Evolutionary conservation across 2,797 vertebrate genomes (phyloP), one percentile per base, ranked within the genome.

Genomic region (Tenualosa thibaudeaui): DNA sequence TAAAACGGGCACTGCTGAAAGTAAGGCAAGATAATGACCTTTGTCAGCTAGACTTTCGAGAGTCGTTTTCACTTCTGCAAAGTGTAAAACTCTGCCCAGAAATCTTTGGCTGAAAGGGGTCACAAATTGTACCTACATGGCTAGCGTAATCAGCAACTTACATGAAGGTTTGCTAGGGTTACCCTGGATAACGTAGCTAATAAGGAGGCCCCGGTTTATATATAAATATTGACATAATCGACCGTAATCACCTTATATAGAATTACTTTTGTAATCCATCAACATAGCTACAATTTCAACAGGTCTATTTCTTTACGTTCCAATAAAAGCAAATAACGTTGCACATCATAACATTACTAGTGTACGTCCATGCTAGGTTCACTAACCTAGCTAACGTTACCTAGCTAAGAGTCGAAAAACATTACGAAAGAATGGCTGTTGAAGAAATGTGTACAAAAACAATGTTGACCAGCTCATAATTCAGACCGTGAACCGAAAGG

Each of bases 391-490:
- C 65, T 83, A 84, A 78, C 51, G 54, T 5, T 82, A 3, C 49
- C 26, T 86, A 85, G 89, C 89, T 19, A 87, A 17, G 37, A 46
- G 19, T 46, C 58, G n/a, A 40, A 71, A 78, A 78, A 78, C 71
- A 78, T 7, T 78, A 6, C 71, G 17, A 78, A 46, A 78, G 6
- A 1, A n/a, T 78, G 12, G 15, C 26, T 46, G 43, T 78, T 78
- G 40, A n/a, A 40, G 19, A 9, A 78, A 43, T 46, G 43, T 17
- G 19, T 6, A 40, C 15, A 75, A 75, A 8, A 6, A 75, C 68
- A 75, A 75, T 17, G 19, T 49, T 51, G 4, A 51, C 5, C 8
- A 46, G 19, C 15, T 37, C 17, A 46, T 8, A 46, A 46, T 8
- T 37, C 40, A 22, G 1, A 46, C 15, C 22, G 17, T 22, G 19